Base-by-base conservation (phyloP, 35 echinoderm and acorn worm genomes). In the Holothuria glaberrima region DNA sequence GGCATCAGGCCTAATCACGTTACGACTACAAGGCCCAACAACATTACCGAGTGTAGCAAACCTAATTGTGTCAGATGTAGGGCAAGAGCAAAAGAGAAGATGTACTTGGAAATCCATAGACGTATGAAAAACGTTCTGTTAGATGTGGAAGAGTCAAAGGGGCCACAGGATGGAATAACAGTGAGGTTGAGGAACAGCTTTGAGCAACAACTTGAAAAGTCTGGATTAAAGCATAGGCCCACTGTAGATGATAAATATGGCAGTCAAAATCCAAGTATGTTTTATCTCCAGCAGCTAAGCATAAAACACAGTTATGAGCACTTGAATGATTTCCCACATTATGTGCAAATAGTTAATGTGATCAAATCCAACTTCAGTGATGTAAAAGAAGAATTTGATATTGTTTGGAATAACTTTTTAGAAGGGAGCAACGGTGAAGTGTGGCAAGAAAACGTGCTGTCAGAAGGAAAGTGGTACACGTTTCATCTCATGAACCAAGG, bases 401-500 rank as follows among this genome's bases (percentile, higher is more conserved):
- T 17, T 48, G 33, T 87, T 1, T 87, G 85, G 85, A 87, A 34
- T 70, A 20, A 87, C n/a, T 87, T 87, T 70, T 30, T 69, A 24
- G 85, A 87, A 31, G 62, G 38, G 5, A 30, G 10, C 19, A 57
- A 84, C 34, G 28, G 6, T 30, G 61, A 67, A 32, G 85, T 62
- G 12, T 87, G 85, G 85, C 34, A 69, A 46, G 85, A 87, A 50
- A 87, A 87, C n/a, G 41, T 3, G 6, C 30, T 87, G 7, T 20
- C 60, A 45, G 44, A 44, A 31, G 85, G 85, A 20, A 87, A 87
- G 7, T 87, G 85, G 85, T 87, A 45, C 26, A 36, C 85, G 22
- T 87, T 70, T 29, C 85, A 87, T 59, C 60, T 87, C 16, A 69
- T 87, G 26, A 71, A 87, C 44, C 85, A 87, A 87, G 85, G 85